Evolutionary conservation across 2,888 invertebrate species (phyloP).

Genomic region (Tachystola acroxantha): DNA sequence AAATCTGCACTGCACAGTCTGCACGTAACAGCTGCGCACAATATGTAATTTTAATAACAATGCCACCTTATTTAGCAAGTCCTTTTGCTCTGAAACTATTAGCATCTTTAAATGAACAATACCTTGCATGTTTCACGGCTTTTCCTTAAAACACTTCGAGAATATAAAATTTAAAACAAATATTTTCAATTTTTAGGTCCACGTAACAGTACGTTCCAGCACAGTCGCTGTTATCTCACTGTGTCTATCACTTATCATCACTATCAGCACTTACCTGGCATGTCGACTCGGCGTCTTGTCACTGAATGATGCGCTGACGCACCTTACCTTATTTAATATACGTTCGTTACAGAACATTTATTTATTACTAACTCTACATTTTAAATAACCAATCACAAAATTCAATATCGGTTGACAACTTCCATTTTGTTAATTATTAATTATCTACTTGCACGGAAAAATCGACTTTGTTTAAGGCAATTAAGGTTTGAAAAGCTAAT

Average conservation of each 20-base stretch:
- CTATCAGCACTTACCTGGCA: constrained; percentile 40
- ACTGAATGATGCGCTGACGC: constrained; percentile 22
- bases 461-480: too few species aligned
- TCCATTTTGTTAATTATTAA: too few species aligned
- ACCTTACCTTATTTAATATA: constrained; percentile 18
- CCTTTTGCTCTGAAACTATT: too few species aligned
- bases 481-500: too few species aligned
- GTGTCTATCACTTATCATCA: constrained; percentile 25
- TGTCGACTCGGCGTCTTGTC: constrained; percentile 21
- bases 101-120: too few species aligned
- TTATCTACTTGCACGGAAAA: too few species aligned
- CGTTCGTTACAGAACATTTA: neutral
- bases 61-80: neutral
- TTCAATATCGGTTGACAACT: neutral
- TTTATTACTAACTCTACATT: neutral
- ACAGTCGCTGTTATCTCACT: constrained; percentile 14
- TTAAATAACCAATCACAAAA: neutral
- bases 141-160: neutral
- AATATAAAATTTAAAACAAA: too few species aligned
- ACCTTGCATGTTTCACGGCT: neutral
- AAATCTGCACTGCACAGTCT: too few species aligned
- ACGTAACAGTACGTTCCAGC: constrained; percentile 11
- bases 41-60: neutral
- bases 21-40: too few species aligned
- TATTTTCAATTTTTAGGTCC: too few species aligned